These are phyloP conservation scores for Tokudaia muenninki DNA, from an alignment of 2,797 vertebrate genomes.

Conservation along the genomic window DNA sequence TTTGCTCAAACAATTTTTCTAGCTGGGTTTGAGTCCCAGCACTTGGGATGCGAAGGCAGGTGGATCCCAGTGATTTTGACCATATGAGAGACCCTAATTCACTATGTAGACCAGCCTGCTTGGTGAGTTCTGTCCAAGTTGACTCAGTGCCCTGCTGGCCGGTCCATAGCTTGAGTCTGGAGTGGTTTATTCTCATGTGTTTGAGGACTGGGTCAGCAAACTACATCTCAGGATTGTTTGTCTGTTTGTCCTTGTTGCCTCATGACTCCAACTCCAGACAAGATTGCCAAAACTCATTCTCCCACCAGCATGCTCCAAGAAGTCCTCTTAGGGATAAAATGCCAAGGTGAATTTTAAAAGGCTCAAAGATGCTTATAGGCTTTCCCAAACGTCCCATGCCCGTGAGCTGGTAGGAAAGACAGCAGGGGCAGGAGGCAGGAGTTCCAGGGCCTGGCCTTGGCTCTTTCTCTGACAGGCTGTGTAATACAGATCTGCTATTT, in stretches of 20 bases:
- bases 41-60: background rate
- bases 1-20: constrained; percentile 29
- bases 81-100: no score
- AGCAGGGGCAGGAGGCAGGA: background rate
- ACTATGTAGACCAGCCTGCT: background rate
- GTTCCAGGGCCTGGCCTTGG: background rate
- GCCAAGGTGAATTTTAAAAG: constrained; percentile 59
- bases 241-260: constrained; percentile 63
- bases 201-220: constrained; percentile 73
- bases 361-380: background rate
- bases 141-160: constrained; percentile 68
- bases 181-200: constrained; percentile 71
- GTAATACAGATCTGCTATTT: background rate
- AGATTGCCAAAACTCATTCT: constrained; percentile 68
- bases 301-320: constrained; percentile 55
- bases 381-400: background rate
- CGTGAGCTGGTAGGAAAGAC: background rate
- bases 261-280: constrained; percentile 65
- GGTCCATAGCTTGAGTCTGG: constrained; percentile 34
- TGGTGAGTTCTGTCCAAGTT: constrained; percentile 34
- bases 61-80: background rate
- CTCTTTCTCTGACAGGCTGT: background rate
- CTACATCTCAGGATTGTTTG: constrained; percentile 60
- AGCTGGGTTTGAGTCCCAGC: background rate
- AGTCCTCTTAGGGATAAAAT: constrained; percentile 49